Conservation (phyloP, 2,113 vertebrate genomes). For the Percopsis transmontana region DNA sequence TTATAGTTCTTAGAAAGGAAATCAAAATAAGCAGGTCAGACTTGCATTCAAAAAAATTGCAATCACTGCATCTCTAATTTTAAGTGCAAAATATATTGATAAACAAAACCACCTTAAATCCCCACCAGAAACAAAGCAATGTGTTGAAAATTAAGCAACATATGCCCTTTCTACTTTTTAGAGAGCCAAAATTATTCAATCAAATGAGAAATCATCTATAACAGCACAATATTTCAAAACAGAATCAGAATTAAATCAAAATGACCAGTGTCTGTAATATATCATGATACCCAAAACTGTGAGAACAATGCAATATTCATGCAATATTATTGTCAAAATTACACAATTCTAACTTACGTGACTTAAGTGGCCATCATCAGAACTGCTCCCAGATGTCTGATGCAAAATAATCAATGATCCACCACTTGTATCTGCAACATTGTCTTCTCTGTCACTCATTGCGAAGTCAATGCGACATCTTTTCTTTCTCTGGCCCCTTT, state of each 20-base stretch:
- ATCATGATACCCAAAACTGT: background rate
- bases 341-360: background rate
- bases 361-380: background rate
- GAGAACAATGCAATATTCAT: background rate
- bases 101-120: too few species aligned
- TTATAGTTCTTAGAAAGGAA: too few species aligned
- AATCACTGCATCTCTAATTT: too few species aligned
- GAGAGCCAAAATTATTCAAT: too few species aligned
- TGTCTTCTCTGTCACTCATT: background rate
- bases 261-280: background rate
- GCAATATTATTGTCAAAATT: background rate
- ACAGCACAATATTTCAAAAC: background rate
- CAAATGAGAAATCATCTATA: background rate
- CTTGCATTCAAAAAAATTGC: too few species aligned
- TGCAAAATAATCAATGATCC: background rate
- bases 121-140: too few species aligned
- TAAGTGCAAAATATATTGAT: too few species aligned
- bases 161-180: too few species aligned
- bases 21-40: too few species aligned
- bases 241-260: background rate
- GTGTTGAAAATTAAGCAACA: too few species aligned
- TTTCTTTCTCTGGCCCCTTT: background rate
- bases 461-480: background rate
- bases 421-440: background rate
- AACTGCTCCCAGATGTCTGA: conserved; percentile 1